Base-by-base conservation (phyloP, 2,113 vertebrate genomes). In the Pongo pygmaeus region DNA sequence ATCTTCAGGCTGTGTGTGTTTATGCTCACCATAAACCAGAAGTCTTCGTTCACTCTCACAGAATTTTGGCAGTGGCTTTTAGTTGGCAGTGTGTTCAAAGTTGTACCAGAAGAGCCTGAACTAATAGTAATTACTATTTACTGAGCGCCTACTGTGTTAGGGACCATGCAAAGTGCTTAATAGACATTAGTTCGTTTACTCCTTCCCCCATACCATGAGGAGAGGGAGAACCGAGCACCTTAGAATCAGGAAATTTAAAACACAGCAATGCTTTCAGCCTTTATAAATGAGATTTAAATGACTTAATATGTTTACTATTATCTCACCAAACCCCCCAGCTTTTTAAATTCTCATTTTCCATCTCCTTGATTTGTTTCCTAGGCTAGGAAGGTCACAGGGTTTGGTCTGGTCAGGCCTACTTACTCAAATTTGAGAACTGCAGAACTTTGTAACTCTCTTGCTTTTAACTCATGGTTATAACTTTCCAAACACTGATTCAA, bases 401-500 rank as follows among this genome's bases (percentile, higher is more conserved):
- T 87, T 30, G 8, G 1, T 52, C 84, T 84, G 79, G 6, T 16
- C 46, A 84, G 90, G 27, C 52, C 23, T 55, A 88, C 78, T 91
- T 35, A 89, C 83, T 93, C 87, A 80, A 72, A 84, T 91, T 84
- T 95, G 96, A 97, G 55, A 94, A 77, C 17, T 13, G 64, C 2
- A 52, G 55, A 23, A 27, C 64, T 93, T 20, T 23, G 0, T 57
- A 52, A 94, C 9, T 85, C 84, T 70, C 25, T 95, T 57, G 94
- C 70, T 96, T 98, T 92, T 89, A 97, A 97, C 94, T 95, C 64
- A 38, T 4, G 1, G 27, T 70, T 75, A 40, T 69, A 59, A 74
- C 84, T 97, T 98, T 97, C 94, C n/a, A 61, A 95, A 74, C 52
- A 81, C 59, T 80, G 70, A 91, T 93, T 97, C 96, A 77, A 97